Conservation (phyloP, 2,113 vertebrate species). For the Cygnus atratus region DNA sequence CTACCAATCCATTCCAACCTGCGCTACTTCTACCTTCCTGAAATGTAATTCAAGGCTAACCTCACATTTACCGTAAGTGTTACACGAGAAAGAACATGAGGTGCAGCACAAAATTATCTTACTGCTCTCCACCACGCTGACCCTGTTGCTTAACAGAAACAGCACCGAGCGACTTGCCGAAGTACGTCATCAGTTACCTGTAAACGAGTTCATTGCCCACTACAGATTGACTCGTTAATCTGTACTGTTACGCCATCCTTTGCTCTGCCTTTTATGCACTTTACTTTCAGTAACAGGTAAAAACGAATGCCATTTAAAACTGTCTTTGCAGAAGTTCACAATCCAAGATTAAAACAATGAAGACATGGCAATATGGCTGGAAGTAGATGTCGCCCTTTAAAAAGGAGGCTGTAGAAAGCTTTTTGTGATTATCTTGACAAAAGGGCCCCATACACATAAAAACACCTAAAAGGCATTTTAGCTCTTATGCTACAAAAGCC, state of each 20-base stretch:
- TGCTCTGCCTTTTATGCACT: neutral
- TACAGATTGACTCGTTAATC: neutral
- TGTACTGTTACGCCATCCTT: accelerated
- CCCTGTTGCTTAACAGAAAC: neutral
- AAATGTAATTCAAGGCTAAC: neutral
- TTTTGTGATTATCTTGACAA: neutral
- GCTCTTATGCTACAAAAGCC: neutral
- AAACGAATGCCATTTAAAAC: neutral
- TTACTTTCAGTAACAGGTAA: neutral
- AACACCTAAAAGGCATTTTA: neutral
- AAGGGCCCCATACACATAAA: neutral
- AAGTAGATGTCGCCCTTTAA: neutral
- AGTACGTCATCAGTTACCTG: neutral
- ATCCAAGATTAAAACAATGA: too few species aligned
- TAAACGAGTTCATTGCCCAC: neutral
- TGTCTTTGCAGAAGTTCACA: neutral
- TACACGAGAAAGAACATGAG: neutral
- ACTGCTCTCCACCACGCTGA: neutral
- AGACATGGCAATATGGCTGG: neutral
- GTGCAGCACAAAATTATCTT: neutral
- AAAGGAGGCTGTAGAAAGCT: neutral
- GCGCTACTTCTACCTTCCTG: neutral
- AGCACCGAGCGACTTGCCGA: neutral
- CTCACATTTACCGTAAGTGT: neutral
- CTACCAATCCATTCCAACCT: neutral